These are phyloP conservation scores for Sussaba pulchella DNA, from an alignment of 2,888 invertebrate genomes.

Conservation along the genomic window DNA sequence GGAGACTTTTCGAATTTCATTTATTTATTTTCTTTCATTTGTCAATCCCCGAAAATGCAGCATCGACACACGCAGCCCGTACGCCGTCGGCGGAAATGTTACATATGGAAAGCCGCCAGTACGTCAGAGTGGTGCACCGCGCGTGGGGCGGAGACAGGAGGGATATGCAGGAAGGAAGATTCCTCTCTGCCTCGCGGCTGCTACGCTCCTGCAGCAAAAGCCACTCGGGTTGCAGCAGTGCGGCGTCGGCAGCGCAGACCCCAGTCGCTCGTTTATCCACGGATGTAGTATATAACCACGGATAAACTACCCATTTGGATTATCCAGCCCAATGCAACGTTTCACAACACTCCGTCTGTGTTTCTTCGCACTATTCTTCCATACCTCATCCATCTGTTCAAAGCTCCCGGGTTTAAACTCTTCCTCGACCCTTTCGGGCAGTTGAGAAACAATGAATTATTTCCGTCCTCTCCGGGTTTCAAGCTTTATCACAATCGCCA, in stretches of 20 bases:
- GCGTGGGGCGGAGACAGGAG: too few relatives aligned
- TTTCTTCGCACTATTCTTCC: neutral
- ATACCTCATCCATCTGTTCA: slow-evolving; percentile 21
- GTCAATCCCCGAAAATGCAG: neutral
- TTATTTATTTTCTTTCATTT: neutral
- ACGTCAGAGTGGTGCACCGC: slow-evolving; percentile 25
- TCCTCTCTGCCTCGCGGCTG: slow-evolving; percentile 50
- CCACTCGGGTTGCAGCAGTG: slow-evolving; percentile 37
- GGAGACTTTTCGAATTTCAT: too few relatives aligned
- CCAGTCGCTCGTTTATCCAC: slow-evolving; percentile 66
- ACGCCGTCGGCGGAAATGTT: slow-evolving; percentile 15
- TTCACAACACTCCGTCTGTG: slow-evolving; percentile 61
- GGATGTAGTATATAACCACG: slow-evolving; percentile 63
- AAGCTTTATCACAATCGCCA: too few relatives aligned
- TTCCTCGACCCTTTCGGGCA: slow-evolving; percentile 3
- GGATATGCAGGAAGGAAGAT: slow-evolving; percentile 52
- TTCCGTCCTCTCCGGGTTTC: too few relatives aligned
- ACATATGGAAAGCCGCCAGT: slow-evolving; percentile 29
- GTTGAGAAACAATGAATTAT: neutral
- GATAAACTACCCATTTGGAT: slow-evolving; percentile 68
- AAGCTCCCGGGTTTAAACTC: slow-evolving; percentile 25
- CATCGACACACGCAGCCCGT: neutral
- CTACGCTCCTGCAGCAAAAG: slow-evolving; percentile 35
- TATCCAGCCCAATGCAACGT: slow-evolving; percentile 62
- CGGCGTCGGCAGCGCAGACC: slow-evolving; percentile 56